phyloP scores from a whole-genome alignment of 2,113 vertebrate species.

The Plotosus lineatus region DNA sequence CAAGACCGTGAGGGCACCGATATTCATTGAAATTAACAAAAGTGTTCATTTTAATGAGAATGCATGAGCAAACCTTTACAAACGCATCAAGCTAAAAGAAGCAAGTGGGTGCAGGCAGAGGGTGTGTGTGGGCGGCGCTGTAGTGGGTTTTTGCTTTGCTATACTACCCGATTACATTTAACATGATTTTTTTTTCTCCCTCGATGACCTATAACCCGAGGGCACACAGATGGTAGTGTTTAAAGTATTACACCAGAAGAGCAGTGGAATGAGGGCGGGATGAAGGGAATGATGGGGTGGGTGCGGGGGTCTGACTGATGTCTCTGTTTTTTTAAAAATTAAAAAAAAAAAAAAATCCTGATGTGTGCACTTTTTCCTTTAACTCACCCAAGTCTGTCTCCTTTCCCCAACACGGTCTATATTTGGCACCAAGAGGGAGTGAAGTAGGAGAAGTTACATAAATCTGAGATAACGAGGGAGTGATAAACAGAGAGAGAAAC shows the following conservation, averaged over 20 bases:
- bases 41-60: no score
- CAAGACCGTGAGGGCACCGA: no score
- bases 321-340: no score
- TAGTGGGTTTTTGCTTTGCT: neutral
- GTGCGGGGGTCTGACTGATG: neutral
- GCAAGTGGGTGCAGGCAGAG: neutral
- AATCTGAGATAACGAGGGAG: constrained; percentile 24
- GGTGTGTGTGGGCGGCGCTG: neutral
- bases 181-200: neutral
- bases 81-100: neutral
- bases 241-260: neutral
- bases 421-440: constrained; percentile 41
- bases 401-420: constrained; percentile 35
- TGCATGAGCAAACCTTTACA: neutral
- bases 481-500: neutral
- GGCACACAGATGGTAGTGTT: constrained; percentile 43
- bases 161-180: constrained; percentile 2
- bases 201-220: constrained; percentile 13
- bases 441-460: constrained; percentile 44
- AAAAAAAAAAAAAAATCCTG: neutral
- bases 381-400: neutral
- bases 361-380: neutral
- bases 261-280: neutral
- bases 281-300: neutral
- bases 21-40: no score